Percentiles rank a stretch among this genome's conserved stretches.
phyloP scores from a whole-genome alignment of 1,140 invertebrate species.

The Drosophila sucinea region DNA sequence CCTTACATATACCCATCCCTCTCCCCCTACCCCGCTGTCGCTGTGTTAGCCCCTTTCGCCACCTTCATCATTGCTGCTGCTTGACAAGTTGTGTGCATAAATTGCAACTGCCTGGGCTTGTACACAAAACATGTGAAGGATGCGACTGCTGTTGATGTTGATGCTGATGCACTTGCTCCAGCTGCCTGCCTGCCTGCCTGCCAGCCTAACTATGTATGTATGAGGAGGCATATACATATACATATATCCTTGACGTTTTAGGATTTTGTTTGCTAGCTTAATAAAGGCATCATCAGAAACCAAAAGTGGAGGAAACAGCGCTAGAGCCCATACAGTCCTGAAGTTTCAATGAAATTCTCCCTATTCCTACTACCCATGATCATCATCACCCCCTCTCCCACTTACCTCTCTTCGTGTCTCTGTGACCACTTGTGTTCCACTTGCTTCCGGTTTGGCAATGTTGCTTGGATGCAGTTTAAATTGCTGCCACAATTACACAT shows the following conservation, averaged over 20 bases:
- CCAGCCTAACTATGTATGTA: slow-evolving; percentile 64
- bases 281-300: slow-evolving; percentile 68
- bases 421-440: slow-evolving; percentile 38
- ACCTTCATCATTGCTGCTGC: neutral
- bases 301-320: slow-evolving; percentile 24
- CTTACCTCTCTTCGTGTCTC: slow-evolving; percentile 2
- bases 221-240: slow-evolving; percentile 17
- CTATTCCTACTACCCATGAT: neutral
- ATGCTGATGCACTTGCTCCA: slow-evolving; percentile 49
- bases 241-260: slow-evolving; percentile 73
- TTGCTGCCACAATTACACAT: slow-evolving; percentile 79
- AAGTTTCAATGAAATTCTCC: slow-evolving; percentile 61
- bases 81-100: slow-evolving; percentile 80
- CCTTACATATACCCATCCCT: slow-evolving; percentile 23
- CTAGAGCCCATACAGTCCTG: slow-evolving; percentile 32
- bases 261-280: slow-evolving; percentile 79
- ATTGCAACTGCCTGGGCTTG: slow-evolving; percentile 74
- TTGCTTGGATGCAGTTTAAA: slow-evolving; percentile 70
- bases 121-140: slow-evolving; percentile 79
- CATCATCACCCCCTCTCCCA: slow-evolving; percentile 7
- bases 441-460: slow-evolving; percentile 71
- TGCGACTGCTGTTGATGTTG: slow-evolving; percentile 53
- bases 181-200: neutral
- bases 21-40: neutral
- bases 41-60: too few relatives aligned